phyloP scores from a whole-genome alignment of 2,113 vertebrate species.

The Psammodynastes pulverulentus region DNA sequence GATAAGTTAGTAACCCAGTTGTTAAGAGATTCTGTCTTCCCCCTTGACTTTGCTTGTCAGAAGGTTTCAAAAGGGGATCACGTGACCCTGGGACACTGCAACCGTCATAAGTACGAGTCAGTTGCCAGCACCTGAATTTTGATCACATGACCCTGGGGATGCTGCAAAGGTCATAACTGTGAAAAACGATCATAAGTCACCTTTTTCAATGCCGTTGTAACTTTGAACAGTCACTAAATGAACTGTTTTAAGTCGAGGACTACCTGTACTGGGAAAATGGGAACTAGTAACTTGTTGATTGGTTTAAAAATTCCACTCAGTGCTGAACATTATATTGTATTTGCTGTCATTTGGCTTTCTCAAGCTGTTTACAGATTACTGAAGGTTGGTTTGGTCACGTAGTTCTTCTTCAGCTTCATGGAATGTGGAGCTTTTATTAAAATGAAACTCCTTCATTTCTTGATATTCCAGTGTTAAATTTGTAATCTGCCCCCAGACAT shows the following conservation, averaged over 20 bases:
- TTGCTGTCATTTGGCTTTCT: not conserved
- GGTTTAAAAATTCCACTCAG: not conserved
- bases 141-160: not conserved
- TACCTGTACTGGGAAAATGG: not conserved
- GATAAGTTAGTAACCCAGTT: not conserved
- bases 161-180: not conserved
- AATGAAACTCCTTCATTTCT: not conserved
- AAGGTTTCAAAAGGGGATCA: not conserved
- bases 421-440: not conserved
- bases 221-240: not conserved
- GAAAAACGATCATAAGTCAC: not conserved
- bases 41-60: too few species aligned
- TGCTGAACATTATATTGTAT: not conserved
- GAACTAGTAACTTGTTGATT: not conserved
- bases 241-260: not conserved
- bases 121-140: not conserved
- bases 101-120: not conserved
- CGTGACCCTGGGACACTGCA: not conserved
- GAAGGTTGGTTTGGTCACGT: not conserved
- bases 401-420: not conserved
- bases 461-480: not conserved
- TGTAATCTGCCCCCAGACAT: not conserved
- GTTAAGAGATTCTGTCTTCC: too few species aligned
- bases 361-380: not conserved
- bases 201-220: not conserved